Evolutionary conservation across 92 coral and sea anemone genomes (phyloP), one percentile per base, ranked within the genome.

Genomic region (Paramuricea clavata): DNA sequence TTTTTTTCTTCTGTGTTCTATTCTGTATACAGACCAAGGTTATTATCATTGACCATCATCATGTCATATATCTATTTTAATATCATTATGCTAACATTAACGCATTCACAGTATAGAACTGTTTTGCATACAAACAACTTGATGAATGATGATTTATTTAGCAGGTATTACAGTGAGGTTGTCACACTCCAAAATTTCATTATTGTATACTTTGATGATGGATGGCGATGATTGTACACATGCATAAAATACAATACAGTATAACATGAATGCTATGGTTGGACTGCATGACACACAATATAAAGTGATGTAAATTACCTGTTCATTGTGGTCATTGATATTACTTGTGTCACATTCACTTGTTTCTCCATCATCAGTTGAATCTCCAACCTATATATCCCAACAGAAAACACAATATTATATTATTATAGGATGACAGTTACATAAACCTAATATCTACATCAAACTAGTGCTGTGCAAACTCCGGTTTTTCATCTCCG

Each of bases 181-280:
- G 62, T 54, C 23, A 54, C 62, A 17, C 62, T 54, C 25, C 7
- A 54, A 54, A 54, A 54, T 19, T n/a, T n/a, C n/a, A n/a, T 54
- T 54, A 54, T 54, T 54, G 62, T 21, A 54, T 21, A 5, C 62
- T 54, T 54, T 54, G 22, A 21, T 47, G 62, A 21, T 6, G 23
- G 62, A 54, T 54, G 11, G 62, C 62, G 27, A 54, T 19, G 62
- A 54, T 54, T 54, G 62, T 54, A 21, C 62, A 54, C 62, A 54
- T 54, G 62, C 26, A 39, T 39, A 39, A 39, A 39, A 54, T 21
- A 21, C 7, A 47, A 47, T 47, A 47, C 54, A 47, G 13, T 15
- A 47, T 47, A 15, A 47, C 54, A 47, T n/a, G 17, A 54, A 54
- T 54, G 52, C 15, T 47, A 47, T 47, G 62, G 62, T 54, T 21